Conservation (phyloP, 1,140 invertebrate genomes). For the Amphibalanus amphitrite region DNA sequence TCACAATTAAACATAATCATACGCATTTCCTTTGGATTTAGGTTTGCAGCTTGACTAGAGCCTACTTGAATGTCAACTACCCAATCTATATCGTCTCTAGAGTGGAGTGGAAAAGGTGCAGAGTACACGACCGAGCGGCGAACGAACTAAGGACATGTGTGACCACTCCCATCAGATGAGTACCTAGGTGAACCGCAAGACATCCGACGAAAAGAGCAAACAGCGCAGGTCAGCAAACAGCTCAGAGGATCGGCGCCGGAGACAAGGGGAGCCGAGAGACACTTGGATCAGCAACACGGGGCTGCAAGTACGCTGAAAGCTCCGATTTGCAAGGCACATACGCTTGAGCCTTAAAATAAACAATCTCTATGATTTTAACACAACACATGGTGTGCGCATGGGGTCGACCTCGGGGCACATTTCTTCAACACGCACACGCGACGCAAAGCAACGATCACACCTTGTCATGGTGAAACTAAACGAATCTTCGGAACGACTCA, state of each 20-base stretch:
- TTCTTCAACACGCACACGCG: too few relatives aligned
- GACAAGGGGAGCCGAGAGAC: not conserved
- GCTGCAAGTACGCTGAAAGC: not conserved
- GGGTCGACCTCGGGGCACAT: not conserved
- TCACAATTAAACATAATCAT: not conserved
- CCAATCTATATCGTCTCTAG: not conserved
- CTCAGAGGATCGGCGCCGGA: not conserved
- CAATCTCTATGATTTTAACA: not conserved
- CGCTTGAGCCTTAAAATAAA: not conserved
- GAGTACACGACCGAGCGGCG: not conserved
- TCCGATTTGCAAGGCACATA: not conserved
- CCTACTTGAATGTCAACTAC: not conserved
- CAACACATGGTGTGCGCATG: not conserved
- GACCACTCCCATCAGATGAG: not conserved
- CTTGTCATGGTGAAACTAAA: not conserved
- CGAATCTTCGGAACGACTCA: not conserved
- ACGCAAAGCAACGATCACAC: too few relatives aligned
- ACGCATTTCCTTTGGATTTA: conserved; percentile 1
- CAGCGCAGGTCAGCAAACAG: not conserved
- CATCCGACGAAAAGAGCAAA: not conserved
- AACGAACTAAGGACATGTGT: not conserved
- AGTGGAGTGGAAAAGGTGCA: not conserved
- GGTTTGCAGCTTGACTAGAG: not conserved
- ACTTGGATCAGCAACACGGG: not conserved
- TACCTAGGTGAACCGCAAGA: not conserved